Base-by-base conservation (phyloP, 1,140 invertebrate species). In the Brachionus rubens region DNA sequence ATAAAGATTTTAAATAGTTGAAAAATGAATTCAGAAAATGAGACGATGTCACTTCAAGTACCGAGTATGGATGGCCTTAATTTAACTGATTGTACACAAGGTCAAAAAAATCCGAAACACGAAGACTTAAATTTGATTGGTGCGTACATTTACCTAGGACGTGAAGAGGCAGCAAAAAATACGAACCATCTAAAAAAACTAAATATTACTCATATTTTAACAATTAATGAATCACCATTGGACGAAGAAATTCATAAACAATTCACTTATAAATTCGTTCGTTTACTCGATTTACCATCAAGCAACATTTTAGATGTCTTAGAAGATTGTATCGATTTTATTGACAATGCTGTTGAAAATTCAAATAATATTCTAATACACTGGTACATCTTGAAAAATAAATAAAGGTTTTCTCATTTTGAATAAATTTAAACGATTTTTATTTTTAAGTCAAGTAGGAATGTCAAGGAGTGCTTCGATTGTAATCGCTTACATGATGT, bases 401-500 rank as follows among this genome's bases (percentile, higher is more conserved):
- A 59, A 59, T 59, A 33, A 16, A 5, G 9, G 33, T 12, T 56
- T 56, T n/a, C n/a, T n/a, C n/a, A n/a, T n/a, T n/a, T n/a, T n/a
- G n/a, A n/a, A n/a, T n/a, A n/a, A n/a, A n/a, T n/a, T n/a, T n/a
- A n/a, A n/a, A n/a, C n/a, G n/a, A n/a, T n/a, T n/a, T n/a, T n/a
- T n/a, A n/a, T n/a, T 21, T 40, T 59, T 33, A 33, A 59, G 54
- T 59, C 33, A 33, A 16, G 26, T 33, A n/a, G 54, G 54, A 3
- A 40, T 59, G 54, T 59, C 54, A 33, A 59, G 54, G 33, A 59
- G 54, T 19, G 54, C 54, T 3, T 59, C 54, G 19, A 33, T 59
- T 36, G 54, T 59, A 7, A 59, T 59, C n/a, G 54, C 54, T 33
- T 59, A 59, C 16, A 33, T 59, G 33, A 59, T 59, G 54, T n/a